Evolutionary conservation across 2,113 vertebrate species (phyloP), one percentile per base, ranked within the genome.

Genomic region (Boulengeromyrus knoepffleri): DNA sequence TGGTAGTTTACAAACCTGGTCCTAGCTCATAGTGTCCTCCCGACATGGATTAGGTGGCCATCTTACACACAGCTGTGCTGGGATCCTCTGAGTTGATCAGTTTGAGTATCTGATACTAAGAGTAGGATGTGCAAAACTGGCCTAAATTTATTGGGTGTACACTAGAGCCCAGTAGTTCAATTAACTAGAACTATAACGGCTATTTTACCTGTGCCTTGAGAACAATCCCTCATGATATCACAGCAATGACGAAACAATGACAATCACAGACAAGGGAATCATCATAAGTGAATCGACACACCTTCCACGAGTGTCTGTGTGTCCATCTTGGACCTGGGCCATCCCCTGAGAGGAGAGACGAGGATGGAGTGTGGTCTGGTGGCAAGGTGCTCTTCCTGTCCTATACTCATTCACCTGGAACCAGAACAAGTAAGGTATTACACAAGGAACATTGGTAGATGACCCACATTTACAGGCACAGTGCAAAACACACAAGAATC

Each of bases 251-350:
- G 1, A 39, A 77, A 74, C 70, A 74, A 39, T 74, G 70, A 88
- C 39, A 13, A 45, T 62, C 6, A 31, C 2, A 56, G 13, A 39
- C 27, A 58, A 13, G 13, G 7, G 21, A 58, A 24, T 21, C 12
- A 84, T 31, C 47, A 66, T 17, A n/a, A 85, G 45, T 17, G 74
- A n/a, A 42, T 21, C 21, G 45, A 6, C 47, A 46, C 92, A 96
- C 96, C 96, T 97, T 94, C 95, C 95, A 94, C 92, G 94, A 93
- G 94, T 91, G 85, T 96, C 94, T 93, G 93, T 94, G 91, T 96
- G 95, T 95, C 96, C 96, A 97, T 96, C 95, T 95, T 96, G 95
- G 95, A 96, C 96, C 93, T 95, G 94, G 95, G 96, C 96, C 96
- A 97, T 97, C 94, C 96, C 96, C 96, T 95, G 96, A 95, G 93